Evolutionary conservation across 2,797 vertebrate species (phyloP).

Genomic region (Melanotaenia nigrans): DNA sequence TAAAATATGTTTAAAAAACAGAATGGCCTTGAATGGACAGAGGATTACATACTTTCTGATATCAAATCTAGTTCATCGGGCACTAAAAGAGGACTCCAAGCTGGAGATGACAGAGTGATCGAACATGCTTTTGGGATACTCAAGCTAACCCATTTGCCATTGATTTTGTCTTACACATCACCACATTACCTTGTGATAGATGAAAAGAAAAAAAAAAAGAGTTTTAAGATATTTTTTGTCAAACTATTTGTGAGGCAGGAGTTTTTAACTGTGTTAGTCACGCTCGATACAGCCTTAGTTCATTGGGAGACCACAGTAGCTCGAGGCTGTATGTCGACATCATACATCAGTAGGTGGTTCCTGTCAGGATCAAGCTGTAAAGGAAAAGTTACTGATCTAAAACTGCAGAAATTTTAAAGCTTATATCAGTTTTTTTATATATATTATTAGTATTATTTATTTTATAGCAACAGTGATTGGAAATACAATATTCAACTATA

Average conservation of each 20-base stretch:
- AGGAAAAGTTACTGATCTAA: not conserved
- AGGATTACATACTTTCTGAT: conserved; percentile 18
- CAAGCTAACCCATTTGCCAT: not conserved
- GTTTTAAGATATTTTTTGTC: not conserved
- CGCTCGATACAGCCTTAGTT: conserved; percentile 3
- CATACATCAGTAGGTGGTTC: conserved; percentile 11
- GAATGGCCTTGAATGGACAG: not conserved
- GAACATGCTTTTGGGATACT: not conserved
- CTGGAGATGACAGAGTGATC: not conserved
- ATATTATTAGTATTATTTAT: no score
- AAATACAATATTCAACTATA: not conserved
- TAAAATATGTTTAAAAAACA: not conserved
- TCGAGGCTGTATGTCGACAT: conserved; percentile 24
- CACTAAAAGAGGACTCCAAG: not conserved
- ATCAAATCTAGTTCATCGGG: conserved; percentile 4
- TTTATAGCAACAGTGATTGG: no score
- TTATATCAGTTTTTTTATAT: not conserved
- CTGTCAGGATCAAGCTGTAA: not conserved
- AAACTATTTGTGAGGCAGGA: not conserved
- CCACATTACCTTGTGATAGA: not conserved
- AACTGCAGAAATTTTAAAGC: no score
- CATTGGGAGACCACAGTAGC: not conserved
- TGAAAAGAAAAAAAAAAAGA: no score
- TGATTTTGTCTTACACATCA: conserved; percentile 4
- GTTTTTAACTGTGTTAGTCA: conserved; percentile 3